Evolutionary conservation across 2,888 invertebrate species (phyloP).

Genomic region (Epirrita christyi): DNA sequence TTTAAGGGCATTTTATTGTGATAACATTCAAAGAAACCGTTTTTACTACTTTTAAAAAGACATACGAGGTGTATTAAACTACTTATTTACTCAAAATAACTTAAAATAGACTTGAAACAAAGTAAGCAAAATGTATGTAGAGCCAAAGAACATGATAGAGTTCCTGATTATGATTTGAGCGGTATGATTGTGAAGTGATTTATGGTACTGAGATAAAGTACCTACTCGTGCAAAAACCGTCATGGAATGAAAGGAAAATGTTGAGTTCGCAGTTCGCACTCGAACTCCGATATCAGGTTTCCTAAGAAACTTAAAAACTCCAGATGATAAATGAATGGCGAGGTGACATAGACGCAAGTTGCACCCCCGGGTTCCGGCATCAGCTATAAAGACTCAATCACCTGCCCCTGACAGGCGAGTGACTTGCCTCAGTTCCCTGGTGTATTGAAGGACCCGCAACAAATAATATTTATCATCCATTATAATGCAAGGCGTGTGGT

Average conservation of each 20-base stretch:
- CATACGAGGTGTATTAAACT: too few relatives aligned
- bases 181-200: constrained; percentile 19
- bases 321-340: constrained; percentile 64
- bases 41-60: constrained; percentile 15
- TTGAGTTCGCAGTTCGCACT: constrained; percentile 22
- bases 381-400: constrained; percentile 73
- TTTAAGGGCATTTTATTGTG: constrained; percentile 26
- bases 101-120: background rate
- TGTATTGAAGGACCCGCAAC: constrained; percentile 53
- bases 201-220: constrained; percentile 17
- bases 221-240: constrained; percentile 6
- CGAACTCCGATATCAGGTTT: constrained; percentile 38
- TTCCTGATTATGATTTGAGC: constrained; percentile 11
- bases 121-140: background rate
- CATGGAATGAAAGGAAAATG: constrained; percentile 21
- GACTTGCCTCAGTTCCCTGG: constrained; percentile 50
- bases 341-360: constrained; percentile 59
- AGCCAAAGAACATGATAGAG: background rate
- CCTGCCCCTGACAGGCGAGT: constrained; percentile 64
- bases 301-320: constrained; percentile 47
- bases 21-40: constrained; percentile 22
- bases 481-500: constrained; percentile 57
- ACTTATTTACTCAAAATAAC: too few relatives aligned
- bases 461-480: constrained; percentile 61
- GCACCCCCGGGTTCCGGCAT: constrained; percentile 58